phyloP scores from a whole-genome alignment of 1,140 invertebrate species.

The Diachasma alloeum region DNA sequence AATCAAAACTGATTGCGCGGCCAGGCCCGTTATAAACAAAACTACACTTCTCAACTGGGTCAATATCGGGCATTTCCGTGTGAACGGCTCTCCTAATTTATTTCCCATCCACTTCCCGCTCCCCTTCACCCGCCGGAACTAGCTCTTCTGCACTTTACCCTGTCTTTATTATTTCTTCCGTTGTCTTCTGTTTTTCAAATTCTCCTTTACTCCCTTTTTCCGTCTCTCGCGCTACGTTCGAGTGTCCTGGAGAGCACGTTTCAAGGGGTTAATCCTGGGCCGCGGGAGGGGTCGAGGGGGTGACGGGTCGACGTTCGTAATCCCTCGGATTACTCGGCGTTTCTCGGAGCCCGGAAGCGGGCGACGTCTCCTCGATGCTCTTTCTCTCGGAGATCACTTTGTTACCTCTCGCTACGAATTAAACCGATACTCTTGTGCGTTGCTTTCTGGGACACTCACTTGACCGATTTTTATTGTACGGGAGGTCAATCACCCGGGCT shows the following conservation, averaged over 20 bases:
- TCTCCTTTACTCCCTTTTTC: too few relatives aligned
- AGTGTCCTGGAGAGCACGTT: neutral
- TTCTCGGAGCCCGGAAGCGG: neutral
- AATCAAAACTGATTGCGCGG: constrained; percentile 18
- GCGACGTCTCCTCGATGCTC: neutral
- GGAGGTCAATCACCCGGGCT: too few relatives aligned
- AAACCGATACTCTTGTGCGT: neutral
- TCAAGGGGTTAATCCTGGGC: neutral
- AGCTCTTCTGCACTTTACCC: neutral
- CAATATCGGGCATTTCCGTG: neutral
- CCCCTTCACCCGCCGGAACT: neutral
- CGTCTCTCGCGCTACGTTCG: neutral
- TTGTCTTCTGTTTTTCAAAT: neutral
- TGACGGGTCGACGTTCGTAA: neutral
- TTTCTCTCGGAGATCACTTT: neutral
- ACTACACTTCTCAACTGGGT: neutral
- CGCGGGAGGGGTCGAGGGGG: neutral
- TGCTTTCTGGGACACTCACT: too few relatives aligned
- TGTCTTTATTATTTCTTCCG: neutral
- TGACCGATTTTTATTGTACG: too few relatives aligned
- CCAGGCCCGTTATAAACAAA: too few relatives aligned
- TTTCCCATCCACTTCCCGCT: neutral
- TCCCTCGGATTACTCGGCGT: neutral
- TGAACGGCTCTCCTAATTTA: neutral
- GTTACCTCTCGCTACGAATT: neutral